Conservation (phyloP, 1,140 invertebrate genomes). For the Drosophila lini region DNA sequence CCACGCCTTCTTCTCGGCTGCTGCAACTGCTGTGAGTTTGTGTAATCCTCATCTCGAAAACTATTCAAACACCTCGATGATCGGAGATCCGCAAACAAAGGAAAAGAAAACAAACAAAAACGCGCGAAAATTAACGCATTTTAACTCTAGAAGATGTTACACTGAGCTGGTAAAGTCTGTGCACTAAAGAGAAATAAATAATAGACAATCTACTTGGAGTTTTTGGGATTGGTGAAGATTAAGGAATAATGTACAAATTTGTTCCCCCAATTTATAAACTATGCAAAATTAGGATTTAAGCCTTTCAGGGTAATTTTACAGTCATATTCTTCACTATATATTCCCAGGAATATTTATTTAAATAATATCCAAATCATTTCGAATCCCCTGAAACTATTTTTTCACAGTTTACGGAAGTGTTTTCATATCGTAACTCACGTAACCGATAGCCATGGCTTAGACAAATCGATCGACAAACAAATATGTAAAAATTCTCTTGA, state of each 20-base stretch:
- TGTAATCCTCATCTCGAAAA: conserved; percentile 45
- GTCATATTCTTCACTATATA: too few relatives aligned
- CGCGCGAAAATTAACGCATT: conserved; percentile 59
- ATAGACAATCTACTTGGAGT: too few relatives aligned
- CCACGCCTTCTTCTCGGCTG: conserved; percentile 19
- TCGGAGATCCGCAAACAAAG: conserved; percentile 46
- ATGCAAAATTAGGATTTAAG: background rate
- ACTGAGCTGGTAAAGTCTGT: conserved; percentile 31
- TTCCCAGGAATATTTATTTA: background rate
- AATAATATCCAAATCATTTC: background rate
- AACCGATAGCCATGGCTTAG: conserved; percentile 17
- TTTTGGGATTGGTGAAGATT: background rate
- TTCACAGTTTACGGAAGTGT: conserved; percentile 13
- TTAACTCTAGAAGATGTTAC: conserved; percentile 39
- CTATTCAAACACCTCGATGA: conserved; percentile 36
- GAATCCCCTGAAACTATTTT: background rate
- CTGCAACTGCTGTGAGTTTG: conserved; percentile 26
- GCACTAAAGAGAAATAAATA: too few relatives aligned
- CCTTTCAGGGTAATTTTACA: background rate
- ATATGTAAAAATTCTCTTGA: conserved; percentile 34
- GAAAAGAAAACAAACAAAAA: conserved; percentile 59
- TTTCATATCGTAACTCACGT: background rate
- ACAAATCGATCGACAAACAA: conserved; percentile 56
- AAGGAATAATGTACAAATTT: background rate
- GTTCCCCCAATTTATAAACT: background rate